These are phyloP conservation scores for Calephelis nemesis DNA, from an alignment of 1,140 invertebrate species.

Conservation along the genomic window DNA sequence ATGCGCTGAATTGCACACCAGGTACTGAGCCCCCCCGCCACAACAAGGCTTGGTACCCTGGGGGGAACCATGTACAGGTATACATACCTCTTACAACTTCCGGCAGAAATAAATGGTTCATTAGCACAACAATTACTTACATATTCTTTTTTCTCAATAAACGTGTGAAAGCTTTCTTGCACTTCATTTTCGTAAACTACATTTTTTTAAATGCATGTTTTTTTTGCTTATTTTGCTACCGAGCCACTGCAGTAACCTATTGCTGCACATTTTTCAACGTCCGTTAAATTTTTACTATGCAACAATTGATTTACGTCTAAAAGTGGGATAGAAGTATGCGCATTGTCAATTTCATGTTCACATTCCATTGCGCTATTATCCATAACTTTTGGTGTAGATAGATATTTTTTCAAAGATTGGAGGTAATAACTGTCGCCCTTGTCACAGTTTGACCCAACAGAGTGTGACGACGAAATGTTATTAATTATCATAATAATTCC, in stretches of 20 bases:
- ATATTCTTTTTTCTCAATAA: background rate
- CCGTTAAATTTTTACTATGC: background rate
- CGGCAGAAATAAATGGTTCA: background rate
- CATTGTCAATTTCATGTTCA: too few species aligned
- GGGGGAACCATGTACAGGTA: too few species aligned
- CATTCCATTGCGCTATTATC: too few species aligned
- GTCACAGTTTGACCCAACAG: background rate
- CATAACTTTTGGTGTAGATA: too few species aligned
- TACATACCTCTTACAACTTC: too few species aligned
- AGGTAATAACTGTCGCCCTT: background rate
- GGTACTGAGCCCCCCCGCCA: too few species aligned
- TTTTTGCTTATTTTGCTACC: background rate
- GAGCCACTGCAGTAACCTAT: background rate
- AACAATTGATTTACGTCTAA: background rate
- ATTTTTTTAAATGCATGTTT: background rate
- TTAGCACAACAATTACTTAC: background rate
- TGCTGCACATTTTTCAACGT: constrained; percentile 1
- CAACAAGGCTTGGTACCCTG: too few species aligned
- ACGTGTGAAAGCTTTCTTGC: background rate
- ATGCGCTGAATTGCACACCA: too few species aligned
- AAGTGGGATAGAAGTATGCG: too few species aligned
- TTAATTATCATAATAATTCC: background rate
- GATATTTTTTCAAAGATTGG: too few species aligned
- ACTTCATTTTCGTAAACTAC: background rate
- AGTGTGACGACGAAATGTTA: background rate